Evolutionary conservation across 2,113 vertebrate species (phyloP).

Genomic region (Callopanchax toddi): DNA sequence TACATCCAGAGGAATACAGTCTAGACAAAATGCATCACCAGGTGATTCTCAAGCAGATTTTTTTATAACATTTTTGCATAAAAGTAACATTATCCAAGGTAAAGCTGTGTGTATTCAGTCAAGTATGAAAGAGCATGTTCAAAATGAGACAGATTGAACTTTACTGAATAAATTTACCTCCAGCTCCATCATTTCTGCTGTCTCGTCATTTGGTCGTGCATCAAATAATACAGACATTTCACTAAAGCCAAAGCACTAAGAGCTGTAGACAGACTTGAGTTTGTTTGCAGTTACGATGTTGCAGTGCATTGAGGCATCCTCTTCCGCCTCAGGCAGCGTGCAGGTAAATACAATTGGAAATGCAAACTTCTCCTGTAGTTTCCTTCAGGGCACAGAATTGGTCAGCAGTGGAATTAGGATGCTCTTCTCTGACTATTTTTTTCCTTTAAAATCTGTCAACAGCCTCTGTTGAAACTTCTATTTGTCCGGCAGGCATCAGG

Average conservation of each 20-base stretch:
- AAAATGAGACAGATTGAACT: not conserved
- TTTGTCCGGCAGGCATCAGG: constrained; percentile 42
- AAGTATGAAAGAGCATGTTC: not conserved
- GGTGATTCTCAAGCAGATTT: not conserved
- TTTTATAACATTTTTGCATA: no score
- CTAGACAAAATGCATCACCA: no score
- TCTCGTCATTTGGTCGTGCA: constrained; percentile 28
- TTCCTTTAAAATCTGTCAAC: constrained; percentile 24
- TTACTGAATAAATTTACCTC: not conserved
- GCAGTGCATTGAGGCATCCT: constrained; percentile 32
- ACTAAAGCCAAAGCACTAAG: constrained; percentile 32
- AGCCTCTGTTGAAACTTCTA: constrained; percentile 26
- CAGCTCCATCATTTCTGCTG: constrained; percentile 25
- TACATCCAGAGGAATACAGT: no score
- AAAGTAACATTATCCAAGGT: not conserved
- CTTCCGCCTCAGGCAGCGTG: constrained; percentile 46
- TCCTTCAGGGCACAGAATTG: constrained; percentile 44
- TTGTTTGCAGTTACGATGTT: constrained; percentile 39
- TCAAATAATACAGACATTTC: constrained; percentile 28
- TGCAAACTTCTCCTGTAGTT: constrained; percentile 37
- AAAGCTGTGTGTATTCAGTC: not conserved
- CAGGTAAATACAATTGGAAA: constrained; percentile 55
- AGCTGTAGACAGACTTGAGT: constrained; percentile 16
- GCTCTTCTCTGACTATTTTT: constrained; percentile 22
- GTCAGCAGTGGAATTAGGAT: constrained; percentile 34